A percentile compares a stretch with the other conserved stretches of the same genome.
Evolutionary conservation across 1,140 invertebrate genomes (phyloP).

Genomic region (Bombus confusus): DNA sequence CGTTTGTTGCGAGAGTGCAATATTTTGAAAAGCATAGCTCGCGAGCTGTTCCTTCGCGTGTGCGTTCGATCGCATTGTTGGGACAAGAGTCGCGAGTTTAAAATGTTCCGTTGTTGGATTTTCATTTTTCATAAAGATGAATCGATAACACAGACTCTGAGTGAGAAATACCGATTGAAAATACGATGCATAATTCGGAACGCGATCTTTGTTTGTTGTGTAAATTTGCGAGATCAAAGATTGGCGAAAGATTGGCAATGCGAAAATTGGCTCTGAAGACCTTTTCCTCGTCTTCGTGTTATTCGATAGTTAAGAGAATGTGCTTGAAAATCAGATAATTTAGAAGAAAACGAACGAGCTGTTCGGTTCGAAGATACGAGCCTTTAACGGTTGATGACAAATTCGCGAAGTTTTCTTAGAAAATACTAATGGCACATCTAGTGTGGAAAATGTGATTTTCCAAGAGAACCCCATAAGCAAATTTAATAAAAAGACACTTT

Average conservation of each 20-base stretch:
- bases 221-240: neutral
- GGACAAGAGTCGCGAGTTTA: neutral
- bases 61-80: neutral
- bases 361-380: too few species aligned
- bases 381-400: too few species aligned
- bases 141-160: neutral
- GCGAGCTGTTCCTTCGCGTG: neutral
- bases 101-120: neutral
- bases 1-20: constrained; percentile 3
- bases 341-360: too few species aligned
- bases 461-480: neutral
- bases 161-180: neutral
- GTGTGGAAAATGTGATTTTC: too few species aligned
- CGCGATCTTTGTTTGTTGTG: neutral
- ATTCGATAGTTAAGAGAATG: neutral
- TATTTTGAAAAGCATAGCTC: constrained; percentile 13
- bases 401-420: too few species aligned
- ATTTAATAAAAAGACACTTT: neutral
- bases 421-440: too few species aligned
- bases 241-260: too few species aligned
- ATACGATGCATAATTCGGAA: neutral
- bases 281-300: neutral
- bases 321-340: too few species aligned
- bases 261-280: neutral
- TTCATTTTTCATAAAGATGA: neutral